Percentiles rank a stretch among this genome's conserved stretches.
These are phyloP conservation scores for Centropus bengalensis DNA, from an alignment of 2,113 vertebrate species.

Conservation along the genomic window DNA sequence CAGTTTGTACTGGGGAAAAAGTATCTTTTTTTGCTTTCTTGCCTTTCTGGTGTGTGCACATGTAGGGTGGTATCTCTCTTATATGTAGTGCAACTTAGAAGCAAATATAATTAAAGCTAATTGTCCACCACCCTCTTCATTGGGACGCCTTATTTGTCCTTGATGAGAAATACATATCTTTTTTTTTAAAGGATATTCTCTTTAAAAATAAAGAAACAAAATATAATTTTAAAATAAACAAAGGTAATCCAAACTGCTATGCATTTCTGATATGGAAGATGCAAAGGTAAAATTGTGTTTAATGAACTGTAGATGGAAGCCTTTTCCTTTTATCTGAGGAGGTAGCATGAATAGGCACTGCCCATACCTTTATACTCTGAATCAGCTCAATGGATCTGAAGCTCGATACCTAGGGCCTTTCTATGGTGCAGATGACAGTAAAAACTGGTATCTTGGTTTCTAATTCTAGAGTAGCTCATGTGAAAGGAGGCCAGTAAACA, in stretches of 20 bases:
- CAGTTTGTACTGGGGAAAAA: not conserved
- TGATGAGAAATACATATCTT: not conserved
- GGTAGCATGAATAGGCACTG: not conserved
- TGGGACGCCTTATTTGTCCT: not conserved
- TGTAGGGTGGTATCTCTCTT: not conserved
- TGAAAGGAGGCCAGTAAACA: not conserved
- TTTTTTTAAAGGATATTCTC: not conserved
- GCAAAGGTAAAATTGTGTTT: not conserved
- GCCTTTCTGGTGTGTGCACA: not conserved
- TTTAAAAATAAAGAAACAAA: too few relatives aligned
- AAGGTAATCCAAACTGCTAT: not conserved
- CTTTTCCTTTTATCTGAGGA: slow-evolving; percentile 1
- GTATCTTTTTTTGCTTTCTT: too few relatives aligned
- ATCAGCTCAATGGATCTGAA: not conserved
- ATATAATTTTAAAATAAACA: not conserved
- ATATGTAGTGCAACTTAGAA: not conserved
- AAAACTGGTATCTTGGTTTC: not conserved
- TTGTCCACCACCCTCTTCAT: not conserved
- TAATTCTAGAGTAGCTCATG: not conserved
- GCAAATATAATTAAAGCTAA: not conserved
- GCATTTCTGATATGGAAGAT: not conserved
- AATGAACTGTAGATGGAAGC: slow-evolving; percentile 26
- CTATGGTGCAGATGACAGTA: not conserved
- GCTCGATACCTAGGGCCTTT: not conserved
- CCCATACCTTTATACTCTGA: not conserved